phyloP scores from a whole-genome alignment of 2,797 vertebrate species.

The Neosilurus hyrtlii region DNA sequence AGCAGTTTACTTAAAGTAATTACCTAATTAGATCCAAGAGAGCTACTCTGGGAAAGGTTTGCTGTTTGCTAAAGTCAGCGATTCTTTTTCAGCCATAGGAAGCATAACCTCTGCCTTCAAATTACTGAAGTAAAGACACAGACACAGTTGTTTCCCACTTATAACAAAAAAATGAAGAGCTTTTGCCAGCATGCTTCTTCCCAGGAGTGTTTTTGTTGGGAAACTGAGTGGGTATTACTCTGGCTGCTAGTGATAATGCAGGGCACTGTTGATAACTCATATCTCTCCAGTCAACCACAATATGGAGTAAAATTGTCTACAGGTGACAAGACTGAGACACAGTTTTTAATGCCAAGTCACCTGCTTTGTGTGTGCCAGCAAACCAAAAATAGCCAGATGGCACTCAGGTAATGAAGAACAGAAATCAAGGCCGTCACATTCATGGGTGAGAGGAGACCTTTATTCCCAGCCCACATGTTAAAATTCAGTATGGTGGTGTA shows the following conservation, averaged over 20 bases:
- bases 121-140: slow-evolving; percentile 23
- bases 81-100: slow-evolving; percentile 28
- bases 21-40: slow-evolving; percentile 38
- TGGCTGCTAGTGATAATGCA: neutral
- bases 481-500: slow-evolving; percentile 42
- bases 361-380: slow-evolving; percentile 6
- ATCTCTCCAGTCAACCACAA: slow-evolving; percentile 2
- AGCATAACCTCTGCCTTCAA: slow-evolving; percentile 31
- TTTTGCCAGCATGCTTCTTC: slow-evolving; percentile 16
- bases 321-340: slow-evolving; percentile 16
- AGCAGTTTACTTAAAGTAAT: slow-evolving; percentile 46
- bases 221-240: slow-evolving; percentile 16
- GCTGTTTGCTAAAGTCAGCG: slow-evolving; percentile 46
- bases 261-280: neutral
- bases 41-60: slow-evolving; percentile 31
- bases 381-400: slow-evolving; percentile 31
- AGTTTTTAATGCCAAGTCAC: slow-evolving; percentile 9
- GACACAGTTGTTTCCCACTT: slow-evolving; percentile 11
- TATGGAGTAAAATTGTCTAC: slow-evolving; percentile 7
- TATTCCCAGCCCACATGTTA: slow-evolving; percentile 46
- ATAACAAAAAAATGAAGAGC: slow-evolving; percentile 4
- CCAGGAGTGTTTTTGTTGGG: slow-evolving; percentile 16
- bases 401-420: slow-evolving; percentile 35
- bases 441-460: slow-evolving; percentile 22
- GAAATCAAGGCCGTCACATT: slow-evolving; percentile 39